phyloP scores from a whole-genome alignment of 1,140 invertebrate species.

The Philaenus spumarius region DNA sequence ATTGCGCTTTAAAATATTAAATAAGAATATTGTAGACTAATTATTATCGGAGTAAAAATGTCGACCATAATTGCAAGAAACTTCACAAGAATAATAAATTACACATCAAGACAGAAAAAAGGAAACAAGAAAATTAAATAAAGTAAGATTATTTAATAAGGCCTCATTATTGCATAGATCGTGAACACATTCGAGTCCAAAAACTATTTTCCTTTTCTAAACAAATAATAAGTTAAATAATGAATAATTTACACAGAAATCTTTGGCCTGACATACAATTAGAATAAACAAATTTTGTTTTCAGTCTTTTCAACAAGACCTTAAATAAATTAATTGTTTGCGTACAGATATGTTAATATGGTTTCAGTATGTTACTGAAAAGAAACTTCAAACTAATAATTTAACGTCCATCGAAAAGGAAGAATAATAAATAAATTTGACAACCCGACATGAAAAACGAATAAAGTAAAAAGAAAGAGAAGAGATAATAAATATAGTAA shows the following conservation, averaged over 20 bases:
- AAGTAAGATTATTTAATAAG: slow-evolving; percentile 2
- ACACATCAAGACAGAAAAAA: not conserved
- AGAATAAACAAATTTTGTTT: not conserved
- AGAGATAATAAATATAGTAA: not conserved
- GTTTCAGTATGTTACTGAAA: not conserved
- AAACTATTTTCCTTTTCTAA: not conserved
- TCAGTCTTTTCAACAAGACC: not conserved
- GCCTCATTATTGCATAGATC: slow-evolving; percentile 12
- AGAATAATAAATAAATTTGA: slow-evolving; percentile 1
- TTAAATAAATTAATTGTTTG: not conserved
- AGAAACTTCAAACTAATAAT: not conserved
- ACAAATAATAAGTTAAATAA: not conserved
- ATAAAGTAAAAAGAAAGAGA: not conserved
- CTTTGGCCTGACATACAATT: not conserved
- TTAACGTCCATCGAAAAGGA: not conserved
- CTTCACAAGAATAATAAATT: not conserved
- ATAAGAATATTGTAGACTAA: too few relatives aligned
- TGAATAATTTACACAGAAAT: not conserved
- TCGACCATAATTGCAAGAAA: too few relatives aligned
- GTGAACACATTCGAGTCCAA: not conserved
- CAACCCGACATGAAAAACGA: not conserved
- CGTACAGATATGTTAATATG: not conserved
- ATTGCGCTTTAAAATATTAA: too few relatives aligned
- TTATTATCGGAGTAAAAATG: too few relatives aligned
- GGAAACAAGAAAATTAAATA: not conserved